phyloP scores from a whole-genome alignment of 2,113 vertebrate genomes.

The Orycteropus afer region DNA sequence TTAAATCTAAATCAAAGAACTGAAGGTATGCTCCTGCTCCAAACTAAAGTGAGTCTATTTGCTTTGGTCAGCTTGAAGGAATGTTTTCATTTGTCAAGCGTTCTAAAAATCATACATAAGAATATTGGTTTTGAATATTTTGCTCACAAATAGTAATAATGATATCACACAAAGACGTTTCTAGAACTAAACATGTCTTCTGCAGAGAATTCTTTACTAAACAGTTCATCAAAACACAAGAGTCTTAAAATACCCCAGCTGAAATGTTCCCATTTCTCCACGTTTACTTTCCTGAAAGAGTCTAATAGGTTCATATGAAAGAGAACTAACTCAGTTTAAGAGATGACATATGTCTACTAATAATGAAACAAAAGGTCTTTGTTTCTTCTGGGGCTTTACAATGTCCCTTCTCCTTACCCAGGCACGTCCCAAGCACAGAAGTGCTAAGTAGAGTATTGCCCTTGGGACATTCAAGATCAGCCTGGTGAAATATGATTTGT shows the following conservation, averaged over 20 bases:
- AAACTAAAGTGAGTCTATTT: constrained; percentile 69
- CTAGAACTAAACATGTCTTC: not conserved
- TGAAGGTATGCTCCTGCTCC: constrained; percentile 40
- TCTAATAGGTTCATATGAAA: not conserved
- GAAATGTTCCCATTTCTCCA: not conserved
- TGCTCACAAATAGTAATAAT: constrained; percentile 12
- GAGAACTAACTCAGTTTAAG: not conserved
- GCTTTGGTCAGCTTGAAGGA: constrained; percentile 57
- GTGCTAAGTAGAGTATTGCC: constrained; percentile 23
- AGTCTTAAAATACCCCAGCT: not conserved
- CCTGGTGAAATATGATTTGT: constrained; percentile 59
- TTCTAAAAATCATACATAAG: not conserved
- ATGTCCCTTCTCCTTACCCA: not conserved
- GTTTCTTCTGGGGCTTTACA: not conserved
- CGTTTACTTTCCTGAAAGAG: not conserved
- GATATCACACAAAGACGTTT: not conserved
- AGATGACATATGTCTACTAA: constrained; percentile 15
- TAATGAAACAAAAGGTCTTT: not conserved
- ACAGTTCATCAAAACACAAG: constrained; percentile 29
- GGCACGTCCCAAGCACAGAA: not conserved
- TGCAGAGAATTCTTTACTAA: constrained; percentile 21
- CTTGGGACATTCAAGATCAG: not conserved
- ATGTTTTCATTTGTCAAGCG: constrained; percentile 40
- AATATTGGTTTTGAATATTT: constrained; percentile 38
- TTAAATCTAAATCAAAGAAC: constrained; percentile 60